Evolutionary conservation across 2,113 vertebrate genomes (phyloP).

Genomic region (Chaetops frenatus): DNA sequence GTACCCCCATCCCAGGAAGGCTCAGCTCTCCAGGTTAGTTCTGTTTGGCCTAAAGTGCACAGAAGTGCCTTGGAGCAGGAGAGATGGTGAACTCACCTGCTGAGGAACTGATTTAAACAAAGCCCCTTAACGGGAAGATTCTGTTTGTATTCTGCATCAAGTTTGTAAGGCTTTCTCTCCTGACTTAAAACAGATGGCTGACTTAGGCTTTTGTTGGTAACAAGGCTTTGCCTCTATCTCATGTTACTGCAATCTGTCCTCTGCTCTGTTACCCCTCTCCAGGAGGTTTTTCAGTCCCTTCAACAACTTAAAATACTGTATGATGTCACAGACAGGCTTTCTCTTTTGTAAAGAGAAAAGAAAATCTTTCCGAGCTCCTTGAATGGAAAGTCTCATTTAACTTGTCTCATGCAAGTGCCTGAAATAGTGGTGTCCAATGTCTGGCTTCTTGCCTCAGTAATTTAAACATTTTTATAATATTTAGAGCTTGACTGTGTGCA

Average conservation of each 20-base stretch:
- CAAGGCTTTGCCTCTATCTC: background rate
- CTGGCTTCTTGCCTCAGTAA: background rate
- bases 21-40: slow-evolving; percentile 73
- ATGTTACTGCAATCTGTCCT: background rate
- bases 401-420: background rate
- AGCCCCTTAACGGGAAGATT: background rate
- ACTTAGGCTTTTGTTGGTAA: background rate
- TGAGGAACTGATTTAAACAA: background rate
- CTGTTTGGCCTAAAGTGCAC: background rate
- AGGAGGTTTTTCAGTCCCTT: background rate
- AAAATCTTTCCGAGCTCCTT: background rate
- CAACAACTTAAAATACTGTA: background rate
- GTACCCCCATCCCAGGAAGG: slow-evolving; percentile 54
- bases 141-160: background rate
- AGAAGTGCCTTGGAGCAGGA: background rate
- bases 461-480: background rate
- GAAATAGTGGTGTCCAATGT: background rate
- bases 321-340: background rate
- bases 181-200: background rate
- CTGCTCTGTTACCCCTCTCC: background rate
- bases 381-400: background rate
- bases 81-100: background rate
- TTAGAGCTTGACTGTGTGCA: background rate
- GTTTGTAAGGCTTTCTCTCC: background rate
- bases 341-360: background rate